Evolutionary conservation across 2,797 vertebrate genomes (phyloP).

Genomic region (Taeniopygia guttata): DNA sequence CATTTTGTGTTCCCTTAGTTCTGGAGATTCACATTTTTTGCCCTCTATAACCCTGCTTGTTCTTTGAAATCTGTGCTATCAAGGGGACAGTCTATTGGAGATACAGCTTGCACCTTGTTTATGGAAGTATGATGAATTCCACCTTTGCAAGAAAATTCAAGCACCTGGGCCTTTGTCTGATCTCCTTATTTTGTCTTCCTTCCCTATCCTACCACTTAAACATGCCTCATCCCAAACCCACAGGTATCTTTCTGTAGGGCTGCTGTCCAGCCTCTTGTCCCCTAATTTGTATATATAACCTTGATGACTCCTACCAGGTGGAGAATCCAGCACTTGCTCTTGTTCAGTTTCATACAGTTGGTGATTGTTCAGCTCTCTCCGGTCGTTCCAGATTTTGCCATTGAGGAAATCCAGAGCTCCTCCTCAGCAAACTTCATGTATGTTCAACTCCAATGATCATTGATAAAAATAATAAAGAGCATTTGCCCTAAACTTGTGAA

Average conservation of each 20-base stretch:
- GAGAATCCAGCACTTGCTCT: not conserved
- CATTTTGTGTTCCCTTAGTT: not conserved
- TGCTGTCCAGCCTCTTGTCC: fast-evolving
- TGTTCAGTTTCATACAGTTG: not conserved
- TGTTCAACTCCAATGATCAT: fast-evolving
- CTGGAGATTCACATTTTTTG: not conserved
- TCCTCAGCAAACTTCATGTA: not conserved
- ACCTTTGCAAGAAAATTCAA: not conserved
- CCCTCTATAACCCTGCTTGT: not conserved
- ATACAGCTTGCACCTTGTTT: fast-evolving
- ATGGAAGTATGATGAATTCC: not conserved
- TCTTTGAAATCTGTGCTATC: not conserved
- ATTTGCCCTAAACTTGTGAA: not conserved
- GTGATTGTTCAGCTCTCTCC: not conserved
- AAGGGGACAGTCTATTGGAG: not conserved
- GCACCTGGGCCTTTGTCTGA: not conserved
- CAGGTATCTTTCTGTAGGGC: not conserved
- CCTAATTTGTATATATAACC: not conserved
- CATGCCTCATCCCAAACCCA: not conserved
- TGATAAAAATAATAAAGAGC: not conserved
- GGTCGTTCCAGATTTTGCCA: not conserved
- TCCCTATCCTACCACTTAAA: not conserved
- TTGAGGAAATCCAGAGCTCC: not conserved
- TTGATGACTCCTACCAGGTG: not conserved
- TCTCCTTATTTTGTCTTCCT: not conserved